Conservation (phyloP, 2,113 vertebrate genomes). For the Camelus bactrianus region DNA sequence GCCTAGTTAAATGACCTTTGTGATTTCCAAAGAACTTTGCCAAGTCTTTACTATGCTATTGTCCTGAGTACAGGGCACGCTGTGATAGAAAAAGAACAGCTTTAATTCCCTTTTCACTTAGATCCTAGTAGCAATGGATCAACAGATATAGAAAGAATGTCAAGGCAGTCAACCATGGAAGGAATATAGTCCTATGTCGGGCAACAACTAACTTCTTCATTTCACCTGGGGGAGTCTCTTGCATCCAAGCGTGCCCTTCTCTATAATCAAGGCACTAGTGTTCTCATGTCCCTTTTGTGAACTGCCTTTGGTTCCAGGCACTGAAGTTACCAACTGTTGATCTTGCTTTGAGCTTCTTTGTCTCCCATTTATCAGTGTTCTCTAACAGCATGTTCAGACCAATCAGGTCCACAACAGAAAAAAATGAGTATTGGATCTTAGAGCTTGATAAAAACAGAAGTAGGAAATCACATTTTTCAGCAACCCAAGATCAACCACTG, state of each 20-base stretch:
- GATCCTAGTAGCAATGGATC: neutral
- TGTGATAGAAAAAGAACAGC: neutral
- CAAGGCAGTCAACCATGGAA: neutral
- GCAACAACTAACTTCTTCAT: neutral
- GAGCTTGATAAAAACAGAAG: neutral
- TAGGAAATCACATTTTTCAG: constrained; percentile 16
- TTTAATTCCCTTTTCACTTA: constrained; percentile 11
- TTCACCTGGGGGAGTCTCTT: neutral
- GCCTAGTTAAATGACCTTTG: constrained; percentile 42
- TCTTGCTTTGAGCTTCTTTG: neutral
- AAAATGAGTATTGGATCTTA: neutral
- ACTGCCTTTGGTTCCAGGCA: constrained; percentile 1
- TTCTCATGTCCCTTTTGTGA: neutral
- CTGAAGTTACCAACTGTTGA: neutral
- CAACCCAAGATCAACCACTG: neutral
- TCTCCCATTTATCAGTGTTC: neutral
- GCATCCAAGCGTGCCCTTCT: neutral
- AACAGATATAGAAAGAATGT: neutral
- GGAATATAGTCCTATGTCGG: neutral
- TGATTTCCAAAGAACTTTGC: constrained; percentile 49
- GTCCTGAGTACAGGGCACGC: neutral
- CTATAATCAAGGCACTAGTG: neutral
- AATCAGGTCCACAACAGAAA: neutral
- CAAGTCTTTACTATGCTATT: neutral
- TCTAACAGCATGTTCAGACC: neutral